Evolutionary conservation across 2,113 vertebrate species (phyloP).

Genomic region (Greenwoodochromis staneri): DNA sequence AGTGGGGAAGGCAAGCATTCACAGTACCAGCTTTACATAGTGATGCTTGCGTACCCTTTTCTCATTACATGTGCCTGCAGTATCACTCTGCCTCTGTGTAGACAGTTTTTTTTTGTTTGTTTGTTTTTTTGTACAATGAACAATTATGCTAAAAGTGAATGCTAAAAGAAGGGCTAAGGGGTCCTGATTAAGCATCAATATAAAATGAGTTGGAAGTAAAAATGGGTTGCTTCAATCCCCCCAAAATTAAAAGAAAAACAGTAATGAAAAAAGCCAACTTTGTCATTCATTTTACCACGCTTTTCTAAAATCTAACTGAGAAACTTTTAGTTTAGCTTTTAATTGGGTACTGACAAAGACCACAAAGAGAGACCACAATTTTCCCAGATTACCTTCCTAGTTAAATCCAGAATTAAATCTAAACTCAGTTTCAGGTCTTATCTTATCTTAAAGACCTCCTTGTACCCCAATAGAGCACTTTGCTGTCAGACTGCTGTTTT

Average conservation of each 20-base stretch:
- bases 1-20: not conserved
- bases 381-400: not conserved
- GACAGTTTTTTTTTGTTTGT: fast-evolving
- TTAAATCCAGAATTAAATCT: not conserved
- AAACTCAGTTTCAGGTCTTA: not conserved
- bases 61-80: not conserved
- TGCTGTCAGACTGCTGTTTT: not conserved
- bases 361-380: not conserved
- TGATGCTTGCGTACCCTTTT: not conserved
- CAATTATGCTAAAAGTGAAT: not conserved
- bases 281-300: not conserved
- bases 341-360: not conserved
- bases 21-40: not conserved
- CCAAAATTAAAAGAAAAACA: not conserved
- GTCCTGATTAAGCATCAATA: not conserved
- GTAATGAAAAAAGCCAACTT: not conserved
- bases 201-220: not conserved
- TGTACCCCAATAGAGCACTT: not conserved
- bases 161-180: not conserved
- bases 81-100: not conserved
- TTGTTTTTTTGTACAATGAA: not conserved
- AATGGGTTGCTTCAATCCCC: not conserved
- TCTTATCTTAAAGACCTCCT: not conserved
- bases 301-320: not conserved
- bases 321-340: not conserved